These are phyloP conservation scores for Sussaba pulchella DNA, from an alignment of 2,888 invertebrate genomes.

Conservation along the genomic window DNA sequence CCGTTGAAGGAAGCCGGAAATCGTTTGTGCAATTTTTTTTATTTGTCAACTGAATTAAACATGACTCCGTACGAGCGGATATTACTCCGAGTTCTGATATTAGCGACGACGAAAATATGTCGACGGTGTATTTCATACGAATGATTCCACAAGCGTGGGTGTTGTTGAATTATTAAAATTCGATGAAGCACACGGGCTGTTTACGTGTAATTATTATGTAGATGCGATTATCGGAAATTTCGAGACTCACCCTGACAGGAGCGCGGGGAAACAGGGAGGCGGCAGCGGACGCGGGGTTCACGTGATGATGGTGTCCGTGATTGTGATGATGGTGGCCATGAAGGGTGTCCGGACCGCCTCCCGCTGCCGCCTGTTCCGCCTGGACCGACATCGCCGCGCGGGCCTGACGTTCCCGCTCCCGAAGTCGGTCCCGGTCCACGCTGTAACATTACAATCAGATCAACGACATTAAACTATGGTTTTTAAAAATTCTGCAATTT, in stretches of 20 bases:
- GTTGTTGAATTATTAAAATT: slow-evolving; percentile 17
- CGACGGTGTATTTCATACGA: too few relatives aligned
- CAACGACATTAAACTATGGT: slow-evolving; percentile 3
- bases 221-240: slow-evolving; percentile 22
- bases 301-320: slow-evolving; percentile 78
- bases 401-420: slow-evolving; percentile 91
- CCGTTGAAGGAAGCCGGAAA: too few relatives aligned
- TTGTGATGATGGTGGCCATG: slow-evolving; percentile 83
- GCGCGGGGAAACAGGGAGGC: slow-evolving; percentile 78
- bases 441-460: slow-evolving; percentile 76
- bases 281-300: slow-evolving; percentile 75
- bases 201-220: background rate
- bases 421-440: slow-evolving; percentile 90
- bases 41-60: too few relatives aligned
- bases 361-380: slow-evolving; percentile 86
- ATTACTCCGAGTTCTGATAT: too few relatives aligned
- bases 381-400: slow-evolving; percentile 91
- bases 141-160: background rate
- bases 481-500: too few relatives aligned
- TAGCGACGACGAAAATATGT: too few relatives aligned
- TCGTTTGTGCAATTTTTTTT: too few relatives aligned
- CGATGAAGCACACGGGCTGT: background rate
- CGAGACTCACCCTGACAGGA: slow-evolving; percentile 80
- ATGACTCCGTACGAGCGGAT: too few relatives aligned
- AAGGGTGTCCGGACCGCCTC: slow-evolving; percentile 88